Evolutionary conservation across 1,140 invertebrate species (phyloP).

Genomic region (Drosophila littoralis): DNA sequence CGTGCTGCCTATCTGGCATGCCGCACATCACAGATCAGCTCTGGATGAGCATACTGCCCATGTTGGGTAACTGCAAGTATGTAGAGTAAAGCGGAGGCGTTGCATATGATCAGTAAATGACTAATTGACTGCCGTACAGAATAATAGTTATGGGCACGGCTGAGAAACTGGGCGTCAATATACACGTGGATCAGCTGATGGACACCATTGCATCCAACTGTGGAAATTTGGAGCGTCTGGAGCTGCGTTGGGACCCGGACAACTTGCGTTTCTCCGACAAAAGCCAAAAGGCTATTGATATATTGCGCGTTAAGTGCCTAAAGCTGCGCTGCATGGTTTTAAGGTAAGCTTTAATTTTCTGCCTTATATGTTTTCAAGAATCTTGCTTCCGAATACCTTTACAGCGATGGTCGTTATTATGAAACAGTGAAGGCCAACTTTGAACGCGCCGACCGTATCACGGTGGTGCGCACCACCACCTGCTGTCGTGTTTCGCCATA

Average conservation of each 20-base stretch:
- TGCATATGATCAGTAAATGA: background rate
- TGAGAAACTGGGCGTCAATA: conserved; percentile 97
- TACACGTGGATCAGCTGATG: conserved; percentile 98
- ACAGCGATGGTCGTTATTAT: conserved; percentile 98
- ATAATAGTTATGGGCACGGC: conserved; percentile 98
- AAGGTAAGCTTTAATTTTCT: conserved; percentile 86
- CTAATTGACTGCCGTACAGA: conserved; percentile 85
- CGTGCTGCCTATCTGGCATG: conserved; percentile 96
- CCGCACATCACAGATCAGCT: conserved; percentile 98
- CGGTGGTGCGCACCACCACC: conserved; percentile 97
- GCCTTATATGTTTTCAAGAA: background rate
- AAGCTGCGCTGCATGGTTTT: conserved; percentile 93
- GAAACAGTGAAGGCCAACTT: conserved; percentile 99
- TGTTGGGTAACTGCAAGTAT: conserved; percentile 95
- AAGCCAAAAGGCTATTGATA: conserved; percentile 98
- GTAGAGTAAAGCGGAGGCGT: conserved; percentile 18
- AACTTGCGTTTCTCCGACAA: conserved; percentile 99
- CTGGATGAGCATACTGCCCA: conserved; percentile 96
- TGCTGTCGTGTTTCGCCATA: conserved; percentile 96
- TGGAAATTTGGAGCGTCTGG: conserved; percentile 93
- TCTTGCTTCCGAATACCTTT: background rate
- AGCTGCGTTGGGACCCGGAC: conserved; percentile 98
- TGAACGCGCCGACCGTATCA: conserved; percentile 97
- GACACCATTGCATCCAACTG: conserved; percentile 98
- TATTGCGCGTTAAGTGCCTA: conserved; percentile 94